Evolutionary conservation across 2,797 vertebrate genomes (phyloP).

Genomic region (Knipowitschia caucasica): DNA sequence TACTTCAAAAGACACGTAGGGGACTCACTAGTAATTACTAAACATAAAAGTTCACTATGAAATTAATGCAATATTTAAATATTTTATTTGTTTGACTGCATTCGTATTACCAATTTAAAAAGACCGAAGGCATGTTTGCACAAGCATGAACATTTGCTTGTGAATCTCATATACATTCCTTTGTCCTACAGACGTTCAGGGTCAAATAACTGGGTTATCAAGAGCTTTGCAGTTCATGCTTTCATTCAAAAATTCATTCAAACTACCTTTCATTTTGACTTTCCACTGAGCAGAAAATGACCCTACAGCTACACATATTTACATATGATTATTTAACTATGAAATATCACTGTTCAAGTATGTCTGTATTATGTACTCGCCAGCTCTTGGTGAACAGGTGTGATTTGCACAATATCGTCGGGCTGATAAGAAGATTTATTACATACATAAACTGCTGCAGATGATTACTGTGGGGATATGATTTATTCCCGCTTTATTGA

Average conservation of each 20-base stretch:
- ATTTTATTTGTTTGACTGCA: too few relatives aligned
- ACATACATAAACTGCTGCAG: slow-evolving; percentile 56
- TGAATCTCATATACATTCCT: slow-evolving; percentile 28
- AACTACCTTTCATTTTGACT: slow-evolving; percentile 59
- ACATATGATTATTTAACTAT: slow-evolving; percentile 57
- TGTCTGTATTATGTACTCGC: slow-evolving; percentile 30
- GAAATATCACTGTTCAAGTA: slow-evolving; percentile 51
- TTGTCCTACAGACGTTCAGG: slow-evolving; percentile 33
- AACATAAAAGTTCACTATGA: too few relatives aligned
- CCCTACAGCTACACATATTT: slow-evolving; percentile 34
- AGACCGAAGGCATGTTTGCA: too few relatives aligned
- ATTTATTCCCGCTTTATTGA: slow-evolving; percentile 68
- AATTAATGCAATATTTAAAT: too few relatives aligned
- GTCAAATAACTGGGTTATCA: slow-evolving; percentile 52
- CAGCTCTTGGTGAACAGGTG: slow-evolving; percentile 46
- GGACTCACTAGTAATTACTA: too few relatives aligned
- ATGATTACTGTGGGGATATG: slow-evolving; percentile 61
- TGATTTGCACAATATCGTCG: slow-evolving; percentile 54
- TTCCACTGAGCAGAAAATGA: slow-evolving; percentile 26
- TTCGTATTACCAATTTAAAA: too few relatives aligned
- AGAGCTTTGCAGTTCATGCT: slow-evolving; percentile 55
- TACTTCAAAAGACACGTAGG: too few relatives aligned
- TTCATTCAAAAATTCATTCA: slow-evolving; percentile 71
- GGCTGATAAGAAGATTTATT: slow-evolving; percentile 63
- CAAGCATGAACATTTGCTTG: slow-evolving; percentile 4